These are phyloP conservation scores for human DNA, from an alignment of 2,113 vertebrate genomes.

Conservation along the genomic window DNA sequence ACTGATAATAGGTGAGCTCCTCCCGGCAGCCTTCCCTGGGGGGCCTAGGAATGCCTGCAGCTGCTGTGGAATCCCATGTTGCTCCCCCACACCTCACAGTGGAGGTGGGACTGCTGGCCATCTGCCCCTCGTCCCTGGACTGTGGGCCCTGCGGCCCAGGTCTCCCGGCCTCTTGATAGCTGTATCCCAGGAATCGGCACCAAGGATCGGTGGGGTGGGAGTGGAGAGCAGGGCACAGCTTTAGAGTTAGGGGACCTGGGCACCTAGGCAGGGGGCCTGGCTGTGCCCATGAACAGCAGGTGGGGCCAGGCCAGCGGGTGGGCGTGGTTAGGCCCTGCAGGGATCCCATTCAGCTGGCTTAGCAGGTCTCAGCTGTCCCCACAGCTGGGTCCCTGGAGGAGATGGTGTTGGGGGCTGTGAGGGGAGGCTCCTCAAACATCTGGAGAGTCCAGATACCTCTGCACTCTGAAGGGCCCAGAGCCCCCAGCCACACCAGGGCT, in stretches of 20 bases:
- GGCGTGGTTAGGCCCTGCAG: not conserved
- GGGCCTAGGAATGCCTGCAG: not conserved
- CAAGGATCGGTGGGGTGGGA: accelerated
- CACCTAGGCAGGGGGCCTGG: too few species aligned
- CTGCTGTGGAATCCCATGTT: not conserved
- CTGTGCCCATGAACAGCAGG: not conserved
- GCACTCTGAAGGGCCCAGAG: not conserved
- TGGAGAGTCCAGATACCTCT: not conserved
- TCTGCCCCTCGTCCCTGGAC: not conserved
- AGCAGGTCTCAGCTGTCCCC: not conserved
- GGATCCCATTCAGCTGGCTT: not conserved
- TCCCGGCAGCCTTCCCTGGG: not conserved
- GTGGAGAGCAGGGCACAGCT: not conserved
- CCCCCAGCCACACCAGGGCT: too few species aligned
- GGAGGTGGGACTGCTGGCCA: not conserved
- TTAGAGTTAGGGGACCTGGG: not conserved
- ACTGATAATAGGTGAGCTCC: not conserved
- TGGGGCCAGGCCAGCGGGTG: not conserved
- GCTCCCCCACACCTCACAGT: not conserved
- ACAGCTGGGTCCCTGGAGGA: not conserved
- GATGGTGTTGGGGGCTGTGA: not conserved
- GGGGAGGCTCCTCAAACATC: not conserved
- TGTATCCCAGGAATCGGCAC: not conserved
- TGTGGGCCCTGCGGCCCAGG: not conserved
- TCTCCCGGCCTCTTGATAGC: not conserved